Conservation (phyloP, 2,113 vertebrate genomes). For the Silurus meridionalis region DNA sequence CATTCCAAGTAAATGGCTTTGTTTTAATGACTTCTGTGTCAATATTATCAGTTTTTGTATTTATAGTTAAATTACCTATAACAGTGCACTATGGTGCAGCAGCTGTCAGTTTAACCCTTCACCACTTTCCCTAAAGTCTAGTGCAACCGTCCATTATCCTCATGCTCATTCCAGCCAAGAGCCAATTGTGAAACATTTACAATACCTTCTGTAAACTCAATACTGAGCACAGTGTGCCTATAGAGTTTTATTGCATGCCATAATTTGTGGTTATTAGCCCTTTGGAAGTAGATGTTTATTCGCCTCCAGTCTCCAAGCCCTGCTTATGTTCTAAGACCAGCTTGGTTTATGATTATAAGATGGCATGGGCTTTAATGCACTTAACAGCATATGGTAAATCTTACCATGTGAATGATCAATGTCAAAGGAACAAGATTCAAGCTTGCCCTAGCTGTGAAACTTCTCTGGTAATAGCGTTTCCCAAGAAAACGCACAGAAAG, state of each 20-base stretch:
- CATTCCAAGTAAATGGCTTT: neutral
- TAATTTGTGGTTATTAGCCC: neutral
- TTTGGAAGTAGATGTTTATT: neutral
- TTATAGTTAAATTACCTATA: neutral
- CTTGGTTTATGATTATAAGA: neutral
- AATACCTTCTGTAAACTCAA: neutral
- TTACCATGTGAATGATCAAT: neutral
- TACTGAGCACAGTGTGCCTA: neutral
- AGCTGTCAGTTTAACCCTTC: neutral
- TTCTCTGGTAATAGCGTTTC: neutral
- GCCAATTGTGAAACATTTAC: neutral
- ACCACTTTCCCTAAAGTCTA: neutral
- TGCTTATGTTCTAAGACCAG: neutral
- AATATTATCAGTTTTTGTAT: neutral
- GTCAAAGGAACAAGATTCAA: neutral
- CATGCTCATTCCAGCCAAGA: neutral
- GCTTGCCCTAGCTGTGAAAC: neutral
- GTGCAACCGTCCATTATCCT: neutral
- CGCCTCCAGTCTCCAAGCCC: neutral
- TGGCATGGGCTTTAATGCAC: neutral
- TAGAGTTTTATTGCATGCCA: neutral
- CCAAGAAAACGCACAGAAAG: neutral
- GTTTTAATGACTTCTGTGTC: neutral
- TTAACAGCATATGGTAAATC: neutral
- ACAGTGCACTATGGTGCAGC: no score